Percentiles rank a stretch among this genome's conserved stretches.
Conservation (phyloP, 2,888 invertebrate species). For the Lasioglossum lativentre region DNA sequence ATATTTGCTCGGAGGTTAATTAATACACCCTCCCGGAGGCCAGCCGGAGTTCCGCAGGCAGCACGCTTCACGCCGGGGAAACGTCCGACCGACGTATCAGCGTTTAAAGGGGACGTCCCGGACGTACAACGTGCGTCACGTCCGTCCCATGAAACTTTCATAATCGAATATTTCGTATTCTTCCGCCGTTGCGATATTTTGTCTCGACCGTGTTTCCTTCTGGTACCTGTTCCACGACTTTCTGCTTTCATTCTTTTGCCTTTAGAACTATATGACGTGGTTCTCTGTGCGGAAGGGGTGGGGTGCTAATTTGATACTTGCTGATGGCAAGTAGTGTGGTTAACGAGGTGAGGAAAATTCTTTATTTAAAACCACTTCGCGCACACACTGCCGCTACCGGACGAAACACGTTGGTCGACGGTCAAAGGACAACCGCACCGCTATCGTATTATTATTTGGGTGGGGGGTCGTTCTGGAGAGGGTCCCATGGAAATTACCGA, state of each 20-base stretch:
- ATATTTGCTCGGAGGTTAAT: conserved; percentile 64
- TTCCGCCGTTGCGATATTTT: neutral
- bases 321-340: neutral
- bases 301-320: neutral
- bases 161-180: conserved; percentile 43
- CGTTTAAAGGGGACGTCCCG: conserved; percentile 45
- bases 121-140: neutral
- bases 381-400: neutral
- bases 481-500: no score
- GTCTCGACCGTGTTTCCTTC: neutral
- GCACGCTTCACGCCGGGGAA: conserved; percentile 18
- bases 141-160: conserved; percentile 48
- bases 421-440: neutral
- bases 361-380: neutral
- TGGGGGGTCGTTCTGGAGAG: neutral
- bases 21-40: conserved; percentile 53
- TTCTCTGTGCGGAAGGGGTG: neutral
- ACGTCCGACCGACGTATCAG: conserved; percentile 54
- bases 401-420: neutral
- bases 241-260: neutral
- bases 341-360: neutral
- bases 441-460: neutral
- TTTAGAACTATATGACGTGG: neutral
- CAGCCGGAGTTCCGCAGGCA: conserved; percentile 19
- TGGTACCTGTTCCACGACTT: neutral